These are phyloP conservation scores for Coleophora flavipennella DNA, from an alignment of 2,888 invertebrate species.

Conservation along the genomic window DNA sequence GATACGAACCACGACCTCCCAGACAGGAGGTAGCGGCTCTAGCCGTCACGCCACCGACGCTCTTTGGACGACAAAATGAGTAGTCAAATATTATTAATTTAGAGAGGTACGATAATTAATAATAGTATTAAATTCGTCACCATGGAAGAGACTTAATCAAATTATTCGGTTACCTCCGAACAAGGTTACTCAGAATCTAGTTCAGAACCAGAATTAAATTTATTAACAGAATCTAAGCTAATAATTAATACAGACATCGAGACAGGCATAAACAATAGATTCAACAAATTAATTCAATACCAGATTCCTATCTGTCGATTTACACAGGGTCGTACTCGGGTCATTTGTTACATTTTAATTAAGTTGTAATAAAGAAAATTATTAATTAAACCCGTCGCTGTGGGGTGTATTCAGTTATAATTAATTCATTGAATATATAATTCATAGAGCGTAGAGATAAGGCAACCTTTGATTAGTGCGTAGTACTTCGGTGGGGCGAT, in stretches of 20 bases:
- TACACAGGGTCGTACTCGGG: constrained; percentile 15
- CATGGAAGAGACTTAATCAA: too few species aligned
- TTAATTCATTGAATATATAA: constrained; percentile 15
- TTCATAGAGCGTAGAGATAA: constrained; percentile 14
- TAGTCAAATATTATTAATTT: too few species aligned
- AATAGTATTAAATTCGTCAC: too few species aligned
- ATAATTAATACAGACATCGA: background rate
- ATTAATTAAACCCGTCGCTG: constrained; percentile 19
- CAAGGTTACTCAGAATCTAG: too few species aligned
- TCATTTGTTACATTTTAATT: constrained; percentile 33
- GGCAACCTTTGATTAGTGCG: constrained; percentile 11
- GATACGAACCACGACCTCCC: too few species aligned
- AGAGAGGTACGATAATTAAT: too few species aligned
- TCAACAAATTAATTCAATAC: constrained; percentile 21
- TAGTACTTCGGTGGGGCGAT: constrained; percentile 8
- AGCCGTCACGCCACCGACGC: too few species aligned
- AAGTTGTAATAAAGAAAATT: constrained; percentile 28
- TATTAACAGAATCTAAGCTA: too few species aligned
- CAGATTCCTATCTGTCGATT: constrained; percentile 20
- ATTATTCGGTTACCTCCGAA: too few species aligned
- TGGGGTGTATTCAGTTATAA: constrained; percentile 20
- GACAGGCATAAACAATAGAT: constrained; percentile 12
- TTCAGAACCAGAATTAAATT: too few species aligned
- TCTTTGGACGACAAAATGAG: too few species aligned
- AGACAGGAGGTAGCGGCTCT: too few species aligned